Conservation (phyloP, 2,113 vertebrate species). For the Rousettus leschenaultii region DNA sequence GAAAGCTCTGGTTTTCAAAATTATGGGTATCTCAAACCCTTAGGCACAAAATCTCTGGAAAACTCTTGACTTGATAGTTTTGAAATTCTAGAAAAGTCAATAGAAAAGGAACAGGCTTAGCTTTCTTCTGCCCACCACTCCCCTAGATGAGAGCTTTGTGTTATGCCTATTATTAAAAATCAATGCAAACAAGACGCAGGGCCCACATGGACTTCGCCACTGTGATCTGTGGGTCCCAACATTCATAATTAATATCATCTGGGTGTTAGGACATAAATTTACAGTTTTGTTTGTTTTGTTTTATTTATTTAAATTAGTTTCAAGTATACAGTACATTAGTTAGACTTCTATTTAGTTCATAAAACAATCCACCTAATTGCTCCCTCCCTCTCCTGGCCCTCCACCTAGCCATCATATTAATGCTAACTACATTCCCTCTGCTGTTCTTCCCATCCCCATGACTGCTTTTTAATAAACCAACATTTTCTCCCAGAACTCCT, state of each 20-base stretch:
- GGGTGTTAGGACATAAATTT: neutral
- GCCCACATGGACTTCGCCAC: too few relatives aligned
- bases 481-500: neutral
- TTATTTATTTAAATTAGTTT: too few relatives aligned
- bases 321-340: too few relatives aligned
- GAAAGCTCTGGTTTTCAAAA: conserved; percentile 16
- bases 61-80: conserved; percentile 19
- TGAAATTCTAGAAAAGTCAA: neutral
- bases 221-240: neutral
- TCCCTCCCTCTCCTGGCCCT: too few relatives aligned
- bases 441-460: too few relatives aligned
- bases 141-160: neutral
- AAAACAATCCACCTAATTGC: too few relatives aligned
- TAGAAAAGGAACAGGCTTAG: neutral
- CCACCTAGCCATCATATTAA: too few relatives aligned
- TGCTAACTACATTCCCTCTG: too few relatives aligned
- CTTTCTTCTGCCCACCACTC: neutral
- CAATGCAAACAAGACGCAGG: neutral
- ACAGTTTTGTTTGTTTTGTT: neutral
- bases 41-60: neutral
- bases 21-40: conserved; percentile 5
- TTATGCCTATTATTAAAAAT: neutral
- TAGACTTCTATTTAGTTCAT: too few relatives aligned
- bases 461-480: neutral
- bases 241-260: neutral